Evolutionary conservation across 2,113 vertebrate species (phyloP).

Genomic region (Dicerorhinus sumatrensis): DNA sequence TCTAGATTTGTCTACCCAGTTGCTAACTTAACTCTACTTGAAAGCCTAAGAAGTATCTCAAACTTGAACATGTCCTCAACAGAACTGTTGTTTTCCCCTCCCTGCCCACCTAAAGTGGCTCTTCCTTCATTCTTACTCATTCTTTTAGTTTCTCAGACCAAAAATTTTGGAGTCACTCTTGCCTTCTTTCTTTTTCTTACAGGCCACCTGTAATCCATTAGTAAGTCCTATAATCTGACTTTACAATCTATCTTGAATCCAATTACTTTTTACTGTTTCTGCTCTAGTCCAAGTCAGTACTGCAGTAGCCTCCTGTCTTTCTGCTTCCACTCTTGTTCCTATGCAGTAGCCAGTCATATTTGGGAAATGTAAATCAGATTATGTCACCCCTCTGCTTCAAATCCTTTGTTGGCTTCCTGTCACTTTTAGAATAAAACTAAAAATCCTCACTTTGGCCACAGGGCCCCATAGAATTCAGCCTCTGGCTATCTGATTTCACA

Average conservation of each 20-base stretch:
- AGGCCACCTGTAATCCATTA: background rate
- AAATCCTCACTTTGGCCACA: background rate
- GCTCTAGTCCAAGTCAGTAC: background rate
- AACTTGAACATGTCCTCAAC: background rate
- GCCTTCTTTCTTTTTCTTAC: background rate
- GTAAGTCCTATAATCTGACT: background rate
- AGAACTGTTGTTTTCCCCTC: background rate
- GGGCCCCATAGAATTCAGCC: background rate
- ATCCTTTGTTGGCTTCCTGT: background rate
- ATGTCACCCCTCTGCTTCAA: background rate
- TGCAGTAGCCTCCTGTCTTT: background rate
- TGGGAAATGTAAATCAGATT: background rate
- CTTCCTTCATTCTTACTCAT: background rate
- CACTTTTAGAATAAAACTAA: slow-evolving; percentile 5
- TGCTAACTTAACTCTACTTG: background rate
- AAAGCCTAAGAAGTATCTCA: background rate
- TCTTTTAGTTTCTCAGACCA: slow-evolving; percentile 6
- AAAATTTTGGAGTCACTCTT: background rate
- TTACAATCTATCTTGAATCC: background rate
- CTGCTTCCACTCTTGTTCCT: background rate
- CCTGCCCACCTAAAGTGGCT: background rate
- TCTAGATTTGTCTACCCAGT: background rate
- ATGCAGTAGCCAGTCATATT: background rate
- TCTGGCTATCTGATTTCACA: background rate
- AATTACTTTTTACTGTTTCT: background rate